Evolutionary conservation across 2,797 vertebrate genomes (phyloP), one percentile per base, ranked within the genome.

Genomic region (Gila robusta): DNA sequence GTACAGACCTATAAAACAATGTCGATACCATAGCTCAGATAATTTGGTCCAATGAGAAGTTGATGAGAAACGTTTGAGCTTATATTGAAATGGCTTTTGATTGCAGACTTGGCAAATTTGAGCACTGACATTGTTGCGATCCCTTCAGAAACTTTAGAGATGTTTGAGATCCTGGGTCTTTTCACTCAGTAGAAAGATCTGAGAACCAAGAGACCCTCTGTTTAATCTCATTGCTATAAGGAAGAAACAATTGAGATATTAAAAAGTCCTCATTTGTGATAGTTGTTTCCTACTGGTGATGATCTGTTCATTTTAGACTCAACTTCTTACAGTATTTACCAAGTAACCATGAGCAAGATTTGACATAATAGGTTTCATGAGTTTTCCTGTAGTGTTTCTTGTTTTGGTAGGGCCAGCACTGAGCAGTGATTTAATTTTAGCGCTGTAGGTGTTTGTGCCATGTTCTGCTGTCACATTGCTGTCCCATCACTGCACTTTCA

Each of bases 341-440:
- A 32, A 49, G 82, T 5, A 32, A 49, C 54, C 70, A 64, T 16
- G n/a, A 73, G 56, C 70, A 62, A 64, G 19, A 77, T 54, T 21
- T 39, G 23, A 54, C 39, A 23, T 73, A 73, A 73, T 32, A 73
- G 35, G 35, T 35, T 35, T 35, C 35, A 35, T 35, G 35, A 35
- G 7, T 44, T 77, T 67, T 83, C 44, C 59, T 16, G 47, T 76
- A 54, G 39, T 2, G 2, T 52, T 82, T 41, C 9, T 49, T 28
- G 21, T 59, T 39, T 82, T 69, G n/a, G 21, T 62, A 12, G 37
- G 4, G 35, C 49, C 72, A 49, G 54, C 70, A 59, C 47, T 16
- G 73, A 79, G 35, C 73, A 39, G 79, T 80, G 83, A 85, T 85
- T 86, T 74, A 74, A 76, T 81, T 74, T 83, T 64, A 83, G 81